phyloP scores from a whole-genome alignment of 2,797 vertebrate species.

The Pseudochirops cupreus region DNA sequence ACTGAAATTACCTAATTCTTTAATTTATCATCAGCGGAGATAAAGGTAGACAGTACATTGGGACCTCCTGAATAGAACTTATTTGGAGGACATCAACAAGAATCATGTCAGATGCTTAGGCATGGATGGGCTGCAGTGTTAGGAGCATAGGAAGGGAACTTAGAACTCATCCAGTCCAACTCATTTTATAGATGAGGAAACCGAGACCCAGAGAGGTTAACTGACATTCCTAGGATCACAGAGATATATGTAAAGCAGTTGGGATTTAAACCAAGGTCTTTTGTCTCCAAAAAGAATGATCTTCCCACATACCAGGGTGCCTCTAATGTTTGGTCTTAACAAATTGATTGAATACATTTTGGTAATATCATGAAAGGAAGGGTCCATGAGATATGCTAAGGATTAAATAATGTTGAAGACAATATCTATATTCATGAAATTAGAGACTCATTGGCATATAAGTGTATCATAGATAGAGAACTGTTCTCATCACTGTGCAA shows the following conservation, averaged over 20 bases:
- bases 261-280: background rate
- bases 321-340: background rate
- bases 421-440: background rate
- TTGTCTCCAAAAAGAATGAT: background rate
- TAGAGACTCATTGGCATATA: background rate
- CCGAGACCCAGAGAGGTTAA: background rate
- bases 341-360: background rate
- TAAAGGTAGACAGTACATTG: slow-evolving; percentile 37
- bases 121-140: background rate
- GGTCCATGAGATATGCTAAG: background rate
- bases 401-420: background rate
- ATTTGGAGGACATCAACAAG: background rate
- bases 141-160: background rate
- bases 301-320: background rate
- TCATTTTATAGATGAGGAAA: background rate
- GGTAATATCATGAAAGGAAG: background rate
- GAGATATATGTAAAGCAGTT: background rate
- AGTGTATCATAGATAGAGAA: background rate
- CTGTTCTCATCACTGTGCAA: background rate
- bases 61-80: slow-evolving; percentile 24
- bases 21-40: slow-evolving; percentile 23
- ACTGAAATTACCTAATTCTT: slow-evolving; percentile 34
- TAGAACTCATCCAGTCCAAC: background rate
- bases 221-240: background rate
- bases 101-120: background rate